Conservation (phyloP, 2,797 vertebrate species). For the Sphenodon punctatus region DNA sequence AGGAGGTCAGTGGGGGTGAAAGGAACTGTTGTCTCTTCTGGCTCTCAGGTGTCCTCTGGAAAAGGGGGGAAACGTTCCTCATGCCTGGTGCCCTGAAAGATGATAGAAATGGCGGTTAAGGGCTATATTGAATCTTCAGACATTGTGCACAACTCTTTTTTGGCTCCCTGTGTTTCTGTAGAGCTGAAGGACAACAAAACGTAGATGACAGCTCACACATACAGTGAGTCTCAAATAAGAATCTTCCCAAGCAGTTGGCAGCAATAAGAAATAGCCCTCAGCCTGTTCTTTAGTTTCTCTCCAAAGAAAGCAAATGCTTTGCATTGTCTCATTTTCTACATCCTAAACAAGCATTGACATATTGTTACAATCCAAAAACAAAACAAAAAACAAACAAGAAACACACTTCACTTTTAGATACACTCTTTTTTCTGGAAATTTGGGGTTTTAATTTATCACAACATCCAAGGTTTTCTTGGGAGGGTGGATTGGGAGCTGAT, state of each 20-base stretch:
- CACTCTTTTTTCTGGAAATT: neutral
- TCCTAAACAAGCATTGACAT: too few species aligned
- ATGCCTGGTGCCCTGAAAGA: neutral
- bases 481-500: neutral
- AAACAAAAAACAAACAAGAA: too few species aligned
- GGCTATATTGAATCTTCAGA: fast-evolving
- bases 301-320: neutral
- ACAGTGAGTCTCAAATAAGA: too few species aligned
- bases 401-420: neutral
- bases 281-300: neutral
- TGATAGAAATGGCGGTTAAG: neutral
- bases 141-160: neutral
- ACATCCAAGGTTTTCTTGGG: too few species aligned
- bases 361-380: too few species aligned
- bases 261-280: neutral
- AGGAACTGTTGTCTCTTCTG: neutral
- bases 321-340: too few species aligned
- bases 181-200: too few species aligned
- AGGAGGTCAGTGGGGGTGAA: neutral
- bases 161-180: too few species aligned
- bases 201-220: too few species aligned
- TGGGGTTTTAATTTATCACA: neutral
- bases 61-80: neutral
- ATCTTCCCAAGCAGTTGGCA: neutral
- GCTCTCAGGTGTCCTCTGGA: neutral